Base-by-base conservation (phyloP, 2,113 vertebrate species). In the Elanoides forficatus region DNA sequence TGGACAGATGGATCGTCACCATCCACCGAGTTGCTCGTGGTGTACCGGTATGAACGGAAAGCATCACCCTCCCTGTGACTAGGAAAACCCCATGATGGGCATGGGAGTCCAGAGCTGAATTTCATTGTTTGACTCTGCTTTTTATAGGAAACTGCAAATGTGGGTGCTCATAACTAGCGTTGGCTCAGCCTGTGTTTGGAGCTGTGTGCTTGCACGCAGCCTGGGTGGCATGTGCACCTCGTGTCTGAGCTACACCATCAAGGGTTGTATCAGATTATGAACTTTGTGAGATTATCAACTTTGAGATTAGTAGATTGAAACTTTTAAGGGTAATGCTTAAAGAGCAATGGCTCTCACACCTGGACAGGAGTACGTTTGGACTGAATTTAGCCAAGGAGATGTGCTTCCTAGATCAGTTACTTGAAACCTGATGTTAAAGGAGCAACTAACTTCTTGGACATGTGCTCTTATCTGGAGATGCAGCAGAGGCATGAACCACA, bases 301-400 rank as follows among this genome's bases (percentile, higher is more conserved):
- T 50, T 36, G 17, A 22, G 36, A 52, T 76, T 8, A n/a, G 14
- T 2, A 27, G 20, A 18, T 18, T 50, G 86, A 30, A 66, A 74
- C 4, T 17, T 45, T 30, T 38, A 48, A 65, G 23, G 47, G 18
- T 13, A 18, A 27, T 7, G 14, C 21, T 50, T 79, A 25, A 92
- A 19, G 2, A n/a, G 6, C 20, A 32, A 14, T 0, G 0, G 15
- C 12, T 43, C 9, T 68, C 4, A 1, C 2, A 1, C 30, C 53
- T 74, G 87, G 42, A 6, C 59, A 62, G 59, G 13, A 48, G 22
- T 36, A 2, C 4, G 6, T 73, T 86, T 48, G 36, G 15, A 7
- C 34, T 67, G 47, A 50, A 47, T 66, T 60, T 26, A 30, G 48
- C 43, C 9, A 3, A 20, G 25, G 40, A 68, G 5, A 2, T 34